Percentiles rank a stretch among this genome's conserved stretches.
Conservation (phyloP, 2,113 vertebrate species). For the Psittacula cyanocephala region DNA sequence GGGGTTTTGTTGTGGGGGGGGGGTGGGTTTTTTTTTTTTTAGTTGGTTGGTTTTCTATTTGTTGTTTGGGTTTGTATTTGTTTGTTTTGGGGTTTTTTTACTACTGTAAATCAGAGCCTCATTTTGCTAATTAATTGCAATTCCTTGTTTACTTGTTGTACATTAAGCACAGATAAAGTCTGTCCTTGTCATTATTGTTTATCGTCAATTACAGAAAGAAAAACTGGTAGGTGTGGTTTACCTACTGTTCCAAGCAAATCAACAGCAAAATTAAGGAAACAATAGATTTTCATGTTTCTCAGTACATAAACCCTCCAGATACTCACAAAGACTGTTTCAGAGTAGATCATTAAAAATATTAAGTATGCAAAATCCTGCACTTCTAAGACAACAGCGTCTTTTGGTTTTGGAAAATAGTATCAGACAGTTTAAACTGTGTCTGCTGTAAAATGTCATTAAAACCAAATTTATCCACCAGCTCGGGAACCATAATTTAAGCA, state of each 20-base stretch:
- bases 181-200: background rate
- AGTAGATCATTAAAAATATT: background rate
- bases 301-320: background rate
- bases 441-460: background rate
- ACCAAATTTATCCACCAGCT: background rate
- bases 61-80: background rate
- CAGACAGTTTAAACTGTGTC: background rate
- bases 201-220: background rate
- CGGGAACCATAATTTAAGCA: background rate
- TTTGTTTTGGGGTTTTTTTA: no score
- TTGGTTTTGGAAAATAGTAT: background rate
- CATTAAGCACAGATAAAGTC: background rate
- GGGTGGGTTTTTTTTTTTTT: background rate
- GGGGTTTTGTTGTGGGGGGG: background rate
- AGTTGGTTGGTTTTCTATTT: background rate
- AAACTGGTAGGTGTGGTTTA: background rate
- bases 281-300: background rate
- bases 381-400: background rate
- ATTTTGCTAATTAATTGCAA: background rate
- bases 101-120: background rate
- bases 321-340: background rate
- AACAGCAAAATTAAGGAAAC: background rate
- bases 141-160: background rate
- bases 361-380: background rate
- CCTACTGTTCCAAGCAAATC: background rate